phyloP scores from a whole-genome alignment of 2,797 vertebrate genomes.

The Microctenopoma steveboyesi region DNA sequence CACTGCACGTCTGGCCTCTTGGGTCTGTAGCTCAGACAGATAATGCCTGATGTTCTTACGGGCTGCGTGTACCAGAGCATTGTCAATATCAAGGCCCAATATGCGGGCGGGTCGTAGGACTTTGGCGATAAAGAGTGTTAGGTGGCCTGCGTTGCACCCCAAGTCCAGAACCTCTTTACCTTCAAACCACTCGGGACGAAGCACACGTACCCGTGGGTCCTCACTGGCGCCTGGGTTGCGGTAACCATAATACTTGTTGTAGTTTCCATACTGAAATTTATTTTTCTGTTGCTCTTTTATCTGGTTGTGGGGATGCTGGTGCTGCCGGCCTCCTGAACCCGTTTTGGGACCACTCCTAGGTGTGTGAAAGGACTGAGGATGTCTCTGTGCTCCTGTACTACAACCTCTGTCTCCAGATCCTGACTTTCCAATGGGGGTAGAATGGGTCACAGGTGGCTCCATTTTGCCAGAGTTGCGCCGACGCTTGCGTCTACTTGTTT shows the following conservation, averaged over 20 bases:
- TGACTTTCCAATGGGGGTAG: conserved; percentile 57
- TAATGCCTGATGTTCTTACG: conserved; percentile 94
- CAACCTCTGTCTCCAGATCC: conserved; percentile 54
- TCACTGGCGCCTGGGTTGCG: conserved; percentile 89
- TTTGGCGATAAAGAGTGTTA: conserved; percentile 92
- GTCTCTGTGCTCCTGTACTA: conserved; percentile 31
- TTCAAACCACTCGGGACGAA: conserved; percentile 90
- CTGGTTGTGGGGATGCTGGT: conserved; percentile 62
- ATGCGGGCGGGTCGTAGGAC: conserved; percentile 86
- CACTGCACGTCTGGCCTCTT: conserved; percentile 70
- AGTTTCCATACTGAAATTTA: conserved; percentile 95
- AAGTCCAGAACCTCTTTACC: conserved; percentile 91
- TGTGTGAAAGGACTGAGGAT: conserved; percentile 69
- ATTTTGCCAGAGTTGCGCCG: conserved; percentile 85
- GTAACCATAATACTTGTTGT: conserved; percentile 95
- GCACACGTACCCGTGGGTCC: conserved; percentile 84
- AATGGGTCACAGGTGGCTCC: conserved; percentile 68
- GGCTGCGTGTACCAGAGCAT: conserved; percentile 86
- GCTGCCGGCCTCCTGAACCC: conserved; percentile 59
- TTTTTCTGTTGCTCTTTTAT: conserved; percentile 67
- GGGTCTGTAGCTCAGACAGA: conserved; percentile 85
- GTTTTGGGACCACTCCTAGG: conserved; percentile 59
- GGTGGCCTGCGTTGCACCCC: conserved; percentile 92
- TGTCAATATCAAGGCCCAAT: conserved; percentile 92
- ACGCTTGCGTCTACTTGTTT: conserved; percentile 81